A percentile compares a stretch with the other conserved stretches of the same genome.
Evolutionary conservation across 2,888 invertebrate genomes (phyloP).

Genomic region (Cinara cedri): DNA sequence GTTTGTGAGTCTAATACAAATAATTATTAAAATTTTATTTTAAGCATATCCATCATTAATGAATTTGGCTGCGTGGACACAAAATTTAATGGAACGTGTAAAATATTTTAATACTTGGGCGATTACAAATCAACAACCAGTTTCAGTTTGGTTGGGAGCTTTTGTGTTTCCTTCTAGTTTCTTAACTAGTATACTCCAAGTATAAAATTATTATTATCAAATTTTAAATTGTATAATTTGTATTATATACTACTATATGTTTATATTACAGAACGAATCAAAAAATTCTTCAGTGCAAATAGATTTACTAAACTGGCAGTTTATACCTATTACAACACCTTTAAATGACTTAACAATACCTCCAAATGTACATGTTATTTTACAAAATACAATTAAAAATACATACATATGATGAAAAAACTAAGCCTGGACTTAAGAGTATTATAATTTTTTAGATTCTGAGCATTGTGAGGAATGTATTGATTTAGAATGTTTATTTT

Average conservation of each 20-base stretch:
- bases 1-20: neutral
- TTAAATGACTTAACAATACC: constrained; percentile 10
- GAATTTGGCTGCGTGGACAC: constrained; percentile 83
- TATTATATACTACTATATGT: neutral
- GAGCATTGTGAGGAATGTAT: no score
- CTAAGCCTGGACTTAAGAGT: no score
- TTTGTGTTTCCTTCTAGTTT: constrained; percentile 87
- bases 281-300: constrained; percentile 76
- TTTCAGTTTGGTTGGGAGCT: constrained; percentile 86
- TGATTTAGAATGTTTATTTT: no score
- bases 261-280: constrained; percentile 61
- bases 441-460: neutral
- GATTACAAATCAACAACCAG: constrained; percentile 74
- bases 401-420: no score
- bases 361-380: constrained; percentile 12
- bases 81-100: constrained; percentile 77
- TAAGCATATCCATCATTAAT: constrained; percentile 79
- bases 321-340: constrained; percentile 62
- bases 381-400: no score
- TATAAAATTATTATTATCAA: constrained; percentile 60
- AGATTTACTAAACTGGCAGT: constrained; percentile 86
- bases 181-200: constrained; percentile 86
- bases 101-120: constrained; percentile 80
- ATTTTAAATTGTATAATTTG: neutral
- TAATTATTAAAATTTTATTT: constrained; percentile 18